Evolutionary conservation across 2,113 vertebrate genomes (phyloP).

Genomic region (Meleagris gallopavo): DNA sequence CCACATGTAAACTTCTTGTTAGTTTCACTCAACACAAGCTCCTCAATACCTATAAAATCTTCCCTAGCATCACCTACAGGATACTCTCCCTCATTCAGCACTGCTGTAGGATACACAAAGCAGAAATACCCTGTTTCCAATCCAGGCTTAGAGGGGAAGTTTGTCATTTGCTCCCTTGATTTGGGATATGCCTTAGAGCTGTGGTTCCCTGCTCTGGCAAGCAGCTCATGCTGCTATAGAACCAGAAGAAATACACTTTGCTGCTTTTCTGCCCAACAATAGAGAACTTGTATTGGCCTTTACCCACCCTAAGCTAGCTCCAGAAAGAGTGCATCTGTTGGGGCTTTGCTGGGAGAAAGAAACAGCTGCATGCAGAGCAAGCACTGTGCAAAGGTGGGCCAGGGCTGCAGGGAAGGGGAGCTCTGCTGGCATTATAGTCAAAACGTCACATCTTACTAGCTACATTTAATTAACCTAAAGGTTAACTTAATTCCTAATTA

Average conservation of each 20-base stretch:
- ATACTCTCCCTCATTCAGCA: neutral
- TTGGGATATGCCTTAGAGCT: neutral
- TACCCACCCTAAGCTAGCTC: neutral
- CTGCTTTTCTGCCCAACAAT: neutral
- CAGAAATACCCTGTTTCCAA: neutral
- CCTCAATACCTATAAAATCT: neutral
- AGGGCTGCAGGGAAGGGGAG: neutral
- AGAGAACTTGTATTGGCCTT: neutral
- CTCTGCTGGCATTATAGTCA: neutral
- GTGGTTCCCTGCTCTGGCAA: neutral
- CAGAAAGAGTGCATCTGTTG: neutral
- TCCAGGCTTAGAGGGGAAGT: neutral
- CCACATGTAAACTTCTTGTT: neutral
- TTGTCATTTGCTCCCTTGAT: neutral
- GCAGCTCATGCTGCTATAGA: accelerated
- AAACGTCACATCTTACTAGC: neutral
- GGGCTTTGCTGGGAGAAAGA: neutral
- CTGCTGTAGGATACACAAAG: neutral
- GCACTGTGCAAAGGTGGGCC: neutral
- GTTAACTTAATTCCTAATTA: neutral
- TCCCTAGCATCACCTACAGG: neutral
- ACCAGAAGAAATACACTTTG: neutral
- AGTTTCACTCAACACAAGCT: neutral
- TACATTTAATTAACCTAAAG: neutral
- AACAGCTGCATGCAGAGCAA: neutral